phyloP scores from a whole-genome alignment of 2,797 vertebrate species.

The Danio kyathit region DNA sequence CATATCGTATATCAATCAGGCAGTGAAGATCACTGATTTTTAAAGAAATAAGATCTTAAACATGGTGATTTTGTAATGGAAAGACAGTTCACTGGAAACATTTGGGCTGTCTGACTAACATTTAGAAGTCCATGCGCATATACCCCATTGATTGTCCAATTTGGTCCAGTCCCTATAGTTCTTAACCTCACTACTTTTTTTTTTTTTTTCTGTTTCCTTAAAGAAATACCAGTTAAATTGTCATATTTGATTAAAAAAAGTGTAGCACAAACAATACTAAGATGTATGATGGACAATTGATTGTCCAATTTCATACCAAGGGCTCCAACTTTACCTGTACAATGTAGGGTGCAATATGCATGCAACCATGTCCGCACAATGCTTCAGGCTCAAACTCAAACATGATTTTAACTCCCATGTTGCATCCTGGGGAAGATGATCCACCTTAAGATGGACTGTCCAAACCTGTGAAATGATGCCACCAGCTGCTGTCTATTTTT shows the following conservation, averaged over 20 bases:
- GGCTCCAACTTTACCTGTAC: background rate
- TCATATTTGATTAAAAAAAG: background rate
- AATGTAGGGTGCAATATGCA: background rate
- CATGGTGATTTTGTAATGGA: too few species aligned
- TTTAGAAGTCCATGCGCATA: too few species aligned
- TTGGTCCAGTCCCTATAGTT: background rate
- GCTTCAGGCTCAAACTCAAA: background rate
- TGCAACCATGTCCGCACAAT: background rate
- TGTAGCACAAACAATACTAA: conserved; percentile 6
- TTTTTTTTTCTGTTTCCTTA: background rate
- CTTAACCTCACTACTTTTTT: conserved; percentile 19
- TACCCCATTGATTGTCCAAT: too few species aligned
- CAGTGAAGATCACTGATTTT: too few species aligned
- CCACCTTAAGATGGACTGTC: conserved; percentile 55
- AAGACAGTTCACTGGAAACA: too few species aligned
- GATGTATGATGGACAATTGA: background rate
- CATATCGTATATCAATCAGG: too few species aligned
- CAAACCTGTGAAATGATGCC: conserved; percentile 61
- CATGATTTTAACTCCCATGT: background rate
- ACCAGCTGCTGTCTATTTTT: conserved; percentile 79
- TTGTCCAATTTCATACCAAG: background rate
- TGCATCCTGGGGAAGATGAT: conserved; percentile 50
- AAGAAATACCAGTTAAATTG: background rate
- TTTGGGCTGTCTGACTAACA: too few species aligned
- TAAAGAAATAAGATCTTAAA: too few species aligned